A percentile compares a stretch with the other conserved stretches of the same genome.
These are phyloP conservation scores for Poecilia gillii DNA, from an alignment of 2,797 vertebrate genomes.

Conservation along the genomic window DNA sequence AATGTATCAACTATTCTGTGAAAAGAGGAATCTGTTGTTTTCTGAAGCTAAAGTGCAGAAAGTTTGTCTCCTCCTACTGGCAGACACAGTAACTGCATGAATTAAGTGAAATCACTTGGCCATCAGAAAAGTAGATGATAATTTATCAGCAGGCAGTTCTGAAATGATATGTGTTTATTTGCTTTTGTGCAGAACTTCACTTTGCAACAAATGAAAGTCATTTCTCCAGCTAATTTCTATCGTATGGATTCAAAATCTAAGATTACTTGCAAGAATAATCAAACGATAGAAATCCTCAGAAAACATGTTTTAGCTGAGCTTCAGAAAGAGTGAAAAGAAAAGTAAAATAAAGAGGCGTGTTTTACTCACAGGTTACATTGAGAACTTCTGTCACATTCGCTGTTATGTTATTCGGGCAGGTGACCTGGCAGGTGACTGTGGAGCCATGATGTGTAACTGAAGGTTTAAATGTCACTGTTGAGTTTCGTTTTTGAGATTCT, in stretches of 20 bases:
- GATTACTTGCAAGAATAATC: background rate
- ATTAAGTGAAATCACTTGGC: background rate
- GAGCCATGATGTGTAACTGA: slow-evolving; percentile 38
- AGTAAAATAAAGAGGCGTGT: background rate
- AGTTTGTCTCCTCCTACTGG: background rate
- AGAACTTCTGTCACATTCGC: slow-evolving; percentile 33
- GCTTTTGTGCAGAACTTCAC: background rate
- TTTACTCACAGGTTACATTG: slow-evolving; percentile 52
- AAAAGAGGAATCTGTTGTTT: background rate
- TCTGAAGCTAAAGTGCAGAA: background rate
- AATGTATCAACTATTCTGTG: background rate
- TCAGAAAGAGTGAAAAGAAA: background rate
- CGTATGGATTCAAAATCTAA: background rate
- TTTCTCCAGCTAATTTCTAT: background rate
- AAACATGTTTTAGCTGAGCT: background rate
- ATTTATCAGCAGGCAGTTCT: background rate
- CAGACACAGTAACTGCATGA: background rate
- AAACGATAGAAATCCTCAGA: background rate
- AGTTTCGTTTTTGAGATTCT: background rate
- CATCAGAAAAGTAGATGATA: background rate
- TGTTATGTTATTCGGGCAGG: background rate
- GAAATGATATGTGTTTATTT: background rate
- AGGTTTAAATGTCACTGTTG: slow-evolving; percentile 28
- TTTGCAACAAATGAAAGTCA: background rate
- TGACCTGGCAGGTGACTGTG: slow-evolving; percentile 41